These are phyloP conservation scores for Chloropsis hardwickii DNA, from an alignment of 2,113 vertebrate species.

Conservation along the genomic window DNA sequence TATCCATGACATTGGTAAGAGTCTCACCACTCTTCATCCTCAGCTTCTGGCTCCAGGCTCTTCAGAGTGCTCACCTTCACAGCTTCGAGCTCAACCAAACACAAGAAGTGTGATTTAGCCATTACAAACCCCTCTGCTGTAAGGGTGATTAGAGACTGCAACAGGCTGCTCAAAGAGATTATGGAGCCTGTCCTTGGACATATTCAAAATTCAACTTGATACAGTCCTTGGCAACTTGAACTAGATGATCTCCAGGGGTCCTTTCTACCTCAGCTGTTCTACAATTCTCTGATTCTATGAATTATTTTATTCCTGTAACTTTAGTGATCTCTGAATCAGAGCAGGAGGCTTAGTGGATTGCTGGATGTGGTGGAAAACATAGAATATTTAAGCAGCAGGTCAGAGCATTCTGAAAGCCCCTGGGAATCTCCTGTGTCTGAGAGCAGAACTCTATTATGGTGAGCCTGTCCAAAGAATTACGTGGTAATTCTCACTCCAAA, in stretches of 20 bases:
- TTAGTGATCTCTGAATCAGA: background rate
- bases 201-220: background rate
- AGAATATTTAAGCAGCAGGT: background rate
- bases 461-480: background rate
- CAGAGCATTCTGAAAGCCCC: background rate
- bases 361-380: background rate
- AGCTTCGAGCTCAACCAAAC: background rate
- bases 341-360: background rate
- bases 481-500: background rate
- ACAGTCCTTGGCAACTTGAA: background rate
- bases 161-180: background rate
- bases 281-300: background rate
- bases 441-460: background rate
- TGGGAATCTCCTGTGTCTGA: background rate
- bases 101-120: background rate
- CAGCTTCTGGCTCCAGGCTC: background rate
- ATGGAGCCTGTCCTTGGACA: background rate
- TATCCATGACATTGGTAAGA: background rate
- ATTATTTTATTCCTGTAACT: slow-evolving; percentile 27
- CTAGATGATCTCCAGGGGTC: background rate
- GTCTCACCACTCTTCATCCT: background rate
- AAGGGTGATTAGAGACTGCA: background rate
- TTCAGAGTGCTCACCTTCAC: background rate
- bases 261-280: background rate
- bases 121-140: background rate